A percentile compares a stretch with the other conserved stretches of the same genome.
phyloP scores from a whole-genome alignment of 2,113 vertebrate genomes.

The Capreolus pygargus region DNA sequence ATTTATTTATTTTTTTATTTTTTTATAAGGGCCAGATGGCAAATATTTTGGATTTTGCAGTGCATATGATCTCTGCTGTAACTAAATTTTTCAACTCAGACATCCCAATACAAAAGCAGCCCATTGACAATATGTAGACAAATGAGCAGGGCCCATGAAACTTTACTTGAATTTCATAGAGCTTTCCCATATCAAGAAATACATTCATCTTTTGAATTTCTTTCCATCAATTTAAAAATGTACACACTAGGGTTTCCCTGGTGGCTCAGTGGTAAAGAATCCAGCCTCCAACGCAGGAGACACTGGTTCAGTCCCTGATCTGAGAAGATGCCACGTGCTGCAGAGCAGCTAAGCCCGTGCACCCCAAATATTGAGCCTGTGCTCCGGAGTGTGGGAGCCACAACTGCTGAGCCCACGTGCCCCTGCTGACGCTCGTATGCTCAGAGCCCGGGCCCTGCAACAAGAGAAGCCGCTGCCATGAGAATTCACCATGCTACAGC shows the following conservation, averaged over 20 bases:
- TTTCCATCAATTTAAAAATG: background rate
- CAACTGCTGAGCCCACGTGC: fast-evolving
- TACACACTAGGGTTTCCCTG: background rate
- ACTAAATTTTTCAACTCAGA: background rate
- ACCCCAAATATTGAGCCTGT: background rate
- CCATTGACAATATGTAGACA: background rate
- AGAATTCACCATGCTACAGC: fast-evolving
- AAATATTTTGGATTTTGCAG: no score
- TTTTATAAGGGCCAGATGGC: background rate
- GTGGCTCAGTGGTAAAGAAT: background rate
- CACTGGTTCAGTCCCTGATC: background rate
- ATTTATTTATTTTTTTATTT: background rate
- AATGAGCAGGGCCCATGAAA: background rate
- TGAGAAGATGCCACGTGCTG: background rate
- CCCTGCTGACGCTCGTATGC: background rate
- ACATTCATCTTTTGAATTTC: background rate
- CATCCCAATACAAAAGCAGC: fast-evolving
- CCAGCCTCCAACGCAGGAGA: background rate
- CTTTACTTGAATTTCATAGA: background rate
- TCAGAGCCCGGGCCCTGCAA: fast-evolving
- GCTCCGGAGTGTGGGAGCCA: background rate
- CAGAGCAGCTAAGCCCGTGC: background rate
- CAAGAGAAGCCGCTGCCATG: fast-evolving
- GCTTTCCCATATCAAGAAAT: background rate
- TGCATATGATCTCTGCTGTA: fast-evolving